Base-by-base conservation (phyloP, 1,140 invertebrate genomes). In the Leptinotarsa defecta region DNA sequence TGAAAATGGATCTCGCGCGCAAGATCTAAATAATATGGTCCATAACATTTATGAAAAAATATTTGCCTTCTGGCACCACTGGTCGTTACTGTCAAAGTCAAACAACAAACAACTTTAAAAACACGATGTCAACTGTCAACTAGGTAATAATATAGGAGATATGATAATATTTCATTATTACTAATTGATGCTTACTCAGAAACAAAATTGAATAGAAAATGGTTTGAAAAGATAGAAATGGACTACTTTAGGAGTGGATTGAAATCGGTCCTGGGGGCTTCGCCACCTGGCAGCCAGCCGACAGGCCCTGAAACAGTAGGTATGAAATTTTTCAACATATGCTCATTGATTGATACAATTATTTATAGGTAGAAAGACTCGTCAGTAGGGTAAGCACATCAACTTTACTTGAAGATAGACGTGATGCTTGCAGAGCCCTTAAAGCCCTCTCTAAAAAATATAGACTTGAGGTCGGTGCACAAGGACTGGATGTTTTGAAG, bases 381-480 rank as follows among this genome's bases (percentile, higher is more conserved):
- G 93, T 98, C 13, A 95, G 99, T 83, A 88, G 98, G 79, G 91
- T 98, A 3, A 92, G 93, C 83, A 95, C 95, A 52, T 99, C 97
- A 11, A 97, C 95, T 6, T 86, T 99, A 62, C 86, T 99, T 17
- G 96, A 98, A 85, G 98, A 99, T 84, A 88, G 98, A 71, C 87
- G 98, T 84, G 97, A 99, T 93, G 97, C 98, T 3, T 97, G 98
- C 81, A 89, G 97, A 80, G 97, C 96, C 1, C 89, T 99, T 2
- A 97, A 97, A 87, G 94, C 97, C 2, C 87, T 99, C 70, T 98
- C 98, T 0, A 92, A 93, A 83, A 98, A 96, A 84, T 97, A 96
- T 85, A 89, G 98, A 11, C 88, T 99, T 4, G 96, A 99, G 87
- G 98, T 99, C 68, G 98, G 97, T 20, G 96, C 96, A 13, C 94